Percentiles rank a stretch among this genome's conserved stretches.
Evolutionary conservation across 2,888 invertebrate genomes (phyloP).

Genomic region (Xanthia togata): DNA sequence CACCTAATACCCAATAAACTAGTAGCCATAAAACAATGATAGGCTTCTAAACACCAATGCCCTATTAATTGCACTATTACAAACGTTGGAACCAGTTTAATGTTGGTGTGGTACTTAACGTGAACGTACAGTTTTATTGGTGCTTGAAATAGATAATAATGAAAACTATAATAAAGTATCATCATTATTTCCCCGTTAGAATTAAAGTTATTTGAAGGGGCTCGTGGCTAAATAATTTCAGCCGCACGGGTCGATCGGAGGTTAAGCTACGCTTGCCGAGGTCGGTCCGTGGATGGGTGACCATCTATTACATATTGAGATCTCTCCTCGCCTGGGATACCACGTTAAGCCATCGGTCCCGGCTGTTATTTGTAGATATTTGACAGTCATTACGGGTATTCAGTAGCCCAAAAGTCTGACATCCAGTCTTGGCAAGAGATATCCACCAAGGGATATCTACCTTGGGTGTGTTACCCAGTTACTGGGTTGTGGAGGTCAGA

Average conservation of each 20-base stretch:
- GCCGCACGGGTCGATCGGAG: not conserved
- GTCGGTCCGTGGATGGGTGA: not conserved
- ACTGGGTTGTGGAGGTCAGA: too few relatives aligned
- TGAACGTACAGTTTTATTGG: not conserved
- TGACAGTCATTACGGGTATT: not conserved
- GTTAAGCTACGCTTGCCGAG: not conserved
- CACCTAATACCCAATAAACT: constrained; percentile 32
- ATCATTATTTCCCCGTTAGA: not conserved
- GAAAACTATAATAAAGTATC: not conserved
- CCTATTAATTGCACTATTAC: constrained; percentile 18
- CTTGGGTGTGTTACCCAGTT: not conserved
- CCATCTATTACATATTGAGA: not conserved
- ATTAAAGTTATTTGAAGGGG: not conserved
- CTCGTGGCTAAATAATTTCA: not conserved
- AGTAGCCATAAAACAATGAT: constrained; percentile 22
- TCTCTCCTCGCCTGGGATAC: not conserved
- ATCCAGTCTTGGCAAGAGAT: not conserved
- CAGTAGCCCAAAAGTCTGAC: not conserved
- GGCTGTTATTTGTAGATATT: not conserved
- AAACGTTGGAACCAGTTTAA: constrained; percentile 8
- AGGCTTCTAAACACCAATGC: constrained; percentile 11
- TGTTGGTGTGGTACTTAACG: not conserved
- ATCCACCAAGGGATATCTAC: too few relatives aligned
- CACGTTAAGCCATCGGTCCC: not conserved
- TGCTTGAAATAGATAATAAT: not conserved